Conservation (phyloP, 2,797 vertebrate species). For the Microhierax caerulescens region DNA sequence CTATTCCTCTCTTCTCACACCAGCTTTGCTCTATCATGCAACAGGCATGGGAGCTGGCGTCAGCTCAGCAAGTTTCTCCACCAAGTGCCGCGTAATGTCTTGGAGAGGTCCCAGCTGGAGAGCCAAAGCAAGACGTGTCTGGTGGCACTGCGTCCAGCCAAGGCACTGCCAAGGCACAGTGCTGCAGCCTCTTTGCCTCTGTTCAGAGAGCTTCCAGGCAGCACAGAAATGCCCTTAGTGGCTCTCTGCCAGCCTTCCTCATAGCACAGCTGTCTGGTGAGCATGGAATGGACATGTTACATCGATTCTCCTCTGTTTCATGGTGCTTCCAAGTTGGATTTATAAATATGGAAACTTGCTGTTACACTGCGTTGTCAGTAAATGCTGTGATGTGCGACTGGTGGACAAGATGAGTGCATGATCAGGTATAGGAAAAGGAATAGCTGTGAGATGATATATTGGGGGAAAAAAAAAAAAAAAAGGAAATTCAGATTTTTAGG, state of each 20-base stretch:
- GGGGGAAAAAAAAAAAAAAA: neutral
- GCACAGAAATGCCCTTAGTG: neutral
- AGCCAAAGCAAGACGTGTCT: neutral
- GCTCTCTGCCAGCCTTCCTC: neutral
- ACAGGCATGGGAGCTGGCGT: neutral
- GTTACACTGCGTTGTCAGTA: neutral
- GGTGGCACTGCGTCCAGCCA: fast-evolving
- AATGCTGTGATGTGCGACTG: neutral
- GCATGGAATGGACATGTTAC: fast-evolving
- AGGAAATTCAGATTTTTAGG: neutral
- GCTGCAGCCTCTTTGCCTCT: neutral
- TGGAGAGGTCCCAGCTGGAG: neutral
- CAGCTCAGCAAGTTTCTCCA: neutral
- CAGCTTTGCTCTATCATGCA: neutral
- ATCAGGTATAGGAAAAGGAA: neutral
- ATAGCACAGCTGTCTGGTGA: neutral
- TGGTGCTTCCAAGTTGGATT: neutral
- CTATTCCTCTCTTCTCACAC: neutral
- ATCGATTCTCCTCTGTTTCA: neutral
- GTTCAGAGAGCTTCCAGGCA: neutral
- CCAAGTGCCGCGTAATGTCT: fast-evolving
- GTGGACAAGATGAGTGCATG: neutral
- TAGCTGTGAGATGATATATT: neutral
- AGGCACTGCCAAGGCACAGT: neutral
- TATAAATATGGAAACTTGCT: neutral